phyloP scores from a whole-genome alignment of 2,797 vertebrate species.

The Anguilla anguilla region DNA sequence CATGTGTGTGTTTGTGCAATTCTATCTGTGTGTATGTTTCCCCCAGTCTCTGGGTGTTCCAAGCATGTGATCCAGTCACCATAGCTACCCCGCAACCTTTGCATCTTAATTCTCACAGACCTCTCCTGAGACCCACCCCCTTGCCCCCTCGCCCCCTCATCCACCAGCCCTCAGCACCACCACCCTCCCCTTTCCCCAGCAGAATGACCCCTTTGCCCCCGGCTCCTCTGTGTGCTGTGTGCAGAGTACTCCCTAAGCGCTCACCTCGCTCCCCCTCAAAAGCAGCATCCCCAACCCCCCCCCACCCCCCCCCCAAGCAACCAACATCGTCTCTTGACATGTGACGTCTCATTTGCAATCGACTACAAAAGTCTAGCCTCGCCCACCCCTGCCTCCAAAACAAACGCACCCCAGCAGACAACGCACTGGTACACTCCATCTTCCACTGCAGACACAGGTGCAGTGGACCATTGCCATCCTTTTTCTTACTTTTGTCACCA shows the following conservation, averaged over 20 bases:
- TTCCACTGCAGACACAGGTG: constrained; percentile 12
- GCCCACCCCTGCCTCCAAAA: constrained; percentile 30
- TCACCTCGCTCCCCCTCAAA: constrained; percentile 15
- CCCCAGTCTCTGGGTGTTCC: constrained; percentile 31
- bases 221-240: neutral
- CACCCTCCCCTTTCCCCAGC: constrained; percentile 31
- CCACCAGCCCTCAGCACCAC: neutral
- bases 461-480: neutral
- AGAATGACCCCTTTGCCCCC: constrained; percentile 39
- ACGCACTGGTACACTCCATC: constrained; percentile 9
- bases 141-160: neutral
- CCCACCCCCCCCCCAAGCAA: constrained; percentile 24
- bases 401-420: constrained; percentile 35
- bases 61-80: constrained; percentile 41
- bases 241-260: neutral
- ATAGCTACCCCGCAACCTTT: constrained; percentile 49
- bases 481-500: too few relatives aligned
- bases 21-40: constrained; percentile 25
- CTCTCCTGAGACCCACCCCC: constrained; percentile 40
- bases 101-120: constrained; percentile 50
- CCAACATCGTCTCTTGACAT: constrained; percentile 34
- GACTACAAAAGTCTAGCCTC: constrained; percentile 35
- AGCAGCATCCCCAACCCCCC: neutral
- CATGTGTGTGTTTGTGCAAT: neutral
- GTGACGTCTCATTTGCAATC: constrained; percentile 44